A percentile compares a stretch with the other conserved stretches of the same genome.
Evolutionary conservation across 2,113 vertebrate species (phyloP).

Genomic region (Corynorhinus townsendii): DNA sequence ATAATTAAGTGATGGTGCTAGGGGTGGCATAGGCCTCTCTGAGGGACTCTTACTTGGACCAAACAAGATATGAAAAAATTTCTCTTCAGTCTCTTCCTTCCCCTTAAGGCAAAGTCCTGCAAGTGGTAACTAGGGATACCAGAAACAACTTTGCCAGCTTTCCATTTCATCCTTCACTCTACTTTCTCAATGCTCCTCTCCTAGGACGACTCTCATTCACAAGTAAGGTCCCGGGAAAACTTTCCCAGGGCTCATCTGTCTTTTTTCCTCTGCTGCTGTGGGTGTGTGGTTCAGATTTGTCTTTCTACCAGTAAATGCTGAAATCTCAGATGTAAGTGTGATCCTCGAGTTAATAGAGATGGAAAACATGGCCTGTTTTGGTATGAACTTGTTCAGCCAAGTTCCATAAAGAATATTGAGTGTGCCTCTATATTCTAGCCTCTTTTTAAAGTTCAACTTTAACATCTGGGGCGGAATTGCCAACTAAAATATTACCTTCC

Average conservation of each 20-base stretch:
- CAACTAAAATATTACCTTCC: neutral
- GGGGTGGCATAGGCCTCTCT: neutral
- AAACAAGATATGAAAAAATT: neutral
- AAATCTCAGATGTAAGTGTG: neutral
- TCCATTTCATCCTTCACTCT: too few species aligned
- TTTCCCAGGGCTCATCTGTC: neutral
- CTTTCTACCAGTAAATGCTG: neutral
- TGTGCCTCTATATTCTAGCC: neutral
- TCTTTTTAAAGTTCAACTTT: neutral
- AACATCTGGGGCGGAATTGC: neutral
- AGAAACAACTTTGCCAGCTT: neutral
- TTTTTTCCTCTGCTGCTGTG: neutral
- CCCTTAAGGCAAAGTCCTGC: neutral
- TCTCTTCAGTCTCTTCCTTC: neutral
- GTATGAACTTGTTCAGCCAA: neutral
- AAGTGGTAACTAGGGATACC: neutral
- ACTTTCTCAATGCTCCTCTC: neutral
- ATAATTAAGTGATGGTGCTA: neutral
- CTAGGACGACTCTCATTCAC: neutral
- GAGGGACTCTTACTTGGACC: neutral
- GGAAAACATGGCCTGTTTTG: neutral
- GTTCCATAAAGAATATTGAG: neutral
- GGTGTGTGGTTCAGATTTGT: neutral
- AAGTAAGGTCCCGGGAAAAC: neutral
- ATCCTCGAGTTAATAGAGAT: neutral